Evolutionary conservation across 2,888 invertebrate species (phyloP), one percentile per base, ranked within the genome.

Genomic region (Malthinus seriepunctatus): DNA sequence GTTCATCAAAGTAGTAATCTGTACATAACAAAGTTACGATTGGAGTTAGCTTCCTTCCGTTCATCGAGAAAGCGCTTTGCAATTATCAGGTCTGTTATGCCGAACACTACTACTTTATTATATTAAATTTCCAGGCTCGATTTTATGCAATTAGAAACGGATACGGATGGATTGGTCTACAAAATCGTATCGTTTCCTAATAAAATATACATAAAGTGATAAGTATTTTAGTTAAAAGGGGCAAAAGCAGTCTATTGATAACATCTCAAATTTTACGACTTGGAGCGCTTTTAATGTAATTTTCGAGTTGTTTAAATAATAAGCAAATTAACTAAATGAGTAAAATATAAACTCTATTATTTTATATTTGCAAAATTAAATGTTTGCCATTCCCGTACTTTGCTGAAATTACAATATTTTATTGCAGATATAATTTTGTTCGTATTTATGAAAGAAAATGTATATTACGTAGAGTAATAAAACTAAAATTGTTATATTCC

Each of bases 61-160:
- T 79, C 80, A 68, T 80, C 80, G 54, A 70, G 77, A 64, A 81
- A 73, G 56, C 76, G 76, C 58, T 73, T 75, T 8, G 76, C 64
- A 51, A 67, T 74, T 65, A 66, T 56, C 61, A 63, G 49, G 61
- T 63, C 68, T 69, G 68, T 70, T 70, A 69, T 71, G 68, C 65
- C 39, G 70, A 70, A 71, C 69, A 68, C 69, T 67, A 23, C 23
- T 23, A 68, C 66, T 71, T 71, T 71, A 72, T 71, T 72, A 66
- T 71, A 70, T 71, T 70, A 71, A 70, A 71, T 69, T 68, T 69
- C 67, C 67, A 67, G 63, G 60, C 66, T 59, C 63, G 65, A 69
- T 67, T 71, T 71, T 66, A 70, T 69, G 65, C 65, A 71, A 69
- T 71, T 71, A 70, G 61, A 65, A 46, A 60, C 52, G 60, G 63